Conservation (phyloP, 2,888 invertebrate genomes). For the Didymodactylos carnosus region DNA sequence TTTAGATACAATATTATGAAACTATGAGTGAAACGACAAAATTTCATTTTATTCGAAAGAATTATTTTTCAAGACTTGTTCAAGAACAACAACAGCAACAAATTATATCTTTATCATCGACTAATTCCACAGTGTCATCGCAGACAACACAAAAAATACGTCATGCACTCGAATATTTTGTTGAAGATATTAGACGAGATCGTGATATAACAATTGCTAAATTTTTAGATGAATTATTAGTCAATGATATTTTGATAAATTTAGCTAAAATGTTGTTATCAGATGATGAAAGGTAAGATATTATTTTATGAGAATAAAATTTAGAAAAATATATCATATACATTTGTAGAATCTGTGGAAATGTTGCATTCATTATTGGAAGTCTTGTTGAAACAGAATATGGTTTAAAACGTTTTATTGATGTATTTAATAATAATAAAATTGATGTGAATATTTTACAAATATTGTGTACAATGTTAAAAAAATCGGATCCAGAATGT, state of each 20-base stretch:
- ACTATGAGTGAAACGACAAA: too few relatives aligned
- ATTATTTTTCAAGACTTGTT: neutral
- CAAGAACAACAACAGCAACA: neutral
- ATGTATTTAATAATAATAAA: constrained; percentile 21
- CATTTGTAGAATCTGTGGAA: constrained; percentile 28
- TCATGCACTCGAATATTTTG: constrained; percentile 27
- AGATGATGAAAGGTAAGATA: constrained; percentile 25
- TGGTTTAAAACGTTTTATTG: constrained; percentile 27
- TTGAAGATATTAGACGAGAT: constrained; percentile 30
- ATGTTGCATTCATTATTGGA: constrained; percentile 32
- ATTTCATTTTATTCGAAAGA: neutral
- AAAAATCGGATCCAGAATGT: constrained; percentile 30
- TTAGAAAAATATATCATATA: too few relatives aligned
- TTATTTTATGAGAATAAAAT: neutral
- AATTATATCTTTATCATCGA: neutral
- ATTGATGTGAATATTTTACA: constrained; percentile 20
- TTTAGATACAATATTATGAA: too few relatives aligned
- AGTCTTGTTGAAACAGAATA: constrained; percentile 31
- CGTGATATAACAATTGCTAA: constrained; percentile 27
- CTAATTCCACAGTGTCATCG: neutral
- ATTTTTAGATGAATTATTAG: constrained; percentile 29
- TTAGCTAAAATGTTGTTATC: constrained; percentile 26
- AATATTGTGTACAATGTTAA: constrained; percentile 28
- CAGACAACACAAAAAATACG: neutral
- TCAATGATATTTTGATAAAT: constrained; percentile 31